A percentile compares a stretch with the other conserved stretches of the same genome.
Evolutionary conservation across 2,888 invertebrate genomes (phyloP).

Genomic region (Pardosa pseudoannulata): DNA sequence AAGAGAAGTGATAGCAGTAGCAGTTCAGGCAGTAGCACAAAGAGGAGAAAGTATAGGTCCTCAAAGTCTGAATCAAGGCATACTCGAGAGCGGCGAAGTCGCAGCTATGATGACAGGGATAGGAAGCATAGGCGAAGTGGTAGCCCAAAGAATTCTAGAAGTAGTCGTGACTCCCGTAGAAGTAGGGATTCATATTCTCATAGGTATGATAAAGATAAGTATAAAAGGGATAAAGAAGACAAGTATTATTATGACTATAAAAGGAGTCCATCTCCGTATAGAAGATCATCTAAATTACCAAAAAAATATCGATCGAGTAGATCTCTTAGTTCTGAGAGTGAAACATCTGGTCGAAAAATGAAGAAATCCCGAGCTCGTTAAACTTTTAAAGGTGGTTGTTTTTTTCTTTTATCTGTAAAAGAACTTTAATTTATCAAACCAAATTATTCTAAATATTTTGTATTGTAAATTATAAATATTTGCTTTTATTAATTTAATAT

Average conservation of each 20-base stretch:
- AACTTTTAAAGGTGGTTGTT: conserved; percentile 42
- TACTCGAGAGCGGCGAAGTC: conserved; percentile 40
- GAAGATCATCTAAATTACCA: conserved; percentile 38
- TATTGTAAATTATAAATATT: no score
- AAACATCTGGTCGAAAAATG: conserved; percentile 50
- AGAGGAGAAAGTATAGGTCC: conserved; percentile 28
- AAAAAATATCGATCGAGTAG: conserved; percentile 59
- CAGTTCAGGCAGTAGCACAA: conserved; percentile 32
- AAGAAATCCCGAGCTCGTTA: conserved; percentile 61
- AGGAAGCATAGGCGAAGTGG: conserved; percentile 27
- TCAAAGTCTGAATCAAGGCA: conserved; percentile 50
- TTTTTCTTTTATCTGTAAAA: no score
- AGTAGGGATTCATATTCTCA: conserved; percentile 24
- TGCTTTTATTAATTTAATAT: no score
- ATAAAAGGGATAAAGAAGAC: conserved; percentile 33
- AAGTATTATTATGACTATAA: conserved; percentile 30
- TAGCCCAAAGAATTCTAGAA: conserved; percentile 13
- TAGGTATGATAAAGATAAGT: conserved; percentile 37
- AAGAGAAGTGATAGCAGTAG: conserved; percentile 52
- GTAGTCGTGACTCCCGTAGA: conserved; percentile 22
- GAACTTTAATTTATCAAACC: no score
- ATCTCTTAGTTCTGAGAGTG: conserved; percentile 63
- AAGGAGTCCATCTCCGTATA: conserved; percentile 36
- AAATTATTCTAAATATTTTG: no score
- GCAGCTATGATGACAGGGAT: conserved; percentile 44